These are phyloP conservation scores for Notothenia coriiceps DNA, from an alignment of 2,113 vertebrate genomes.

Conservation along the genomic window DNA sequence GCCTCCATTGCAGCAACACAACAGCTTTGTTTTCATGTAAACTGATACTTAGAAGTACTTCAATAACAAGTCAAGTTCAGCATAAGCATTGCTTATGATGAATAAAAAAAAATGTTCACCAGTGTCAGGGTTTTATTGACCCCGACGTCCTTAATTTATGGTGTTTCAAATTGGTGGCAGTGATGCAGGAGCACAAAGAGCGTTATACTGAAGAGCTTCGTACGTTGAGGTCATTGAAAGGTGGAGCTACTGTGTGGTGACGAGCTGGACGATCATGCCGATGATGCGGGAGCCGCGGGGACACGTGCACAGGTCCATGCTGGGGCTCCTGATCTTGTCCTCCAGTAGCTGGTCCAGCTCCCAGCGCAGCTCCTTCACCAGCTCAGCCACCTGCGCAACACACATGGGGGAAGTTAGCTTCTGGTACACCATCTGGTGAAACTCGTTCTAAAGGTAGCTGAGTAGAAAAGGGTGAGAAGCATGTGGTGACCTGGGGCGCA, in stretches of 20 bases:
- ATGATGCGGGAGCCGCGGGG: constrained; percentile 96
- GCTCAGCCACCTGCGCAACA: constrained; percentile 89
- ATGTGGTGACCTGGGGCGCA: no score
- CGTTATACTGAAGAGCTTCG: constrained; percentile 1
- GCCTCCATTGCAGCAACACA: constrained; percentile 22
- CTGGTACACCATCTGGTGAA: neutral
- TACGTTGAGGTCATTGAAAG: constrained; percentile 24
- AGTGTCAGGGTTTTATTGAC: neutral
- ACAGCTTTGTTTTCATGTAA: constrained; percentile 10
- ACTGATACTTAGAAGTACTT: constrained; percentile 23
- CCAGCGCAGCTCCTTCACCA: constrained; percentile 94
- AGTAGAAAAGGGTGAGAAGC: no score
- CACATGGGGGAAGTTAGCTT: neutral
- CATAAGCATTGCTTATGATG: neutral
- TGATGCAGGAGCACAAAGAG: constrained; percentile 25
- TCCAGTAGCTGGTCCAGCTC: constrained; percentile 96
- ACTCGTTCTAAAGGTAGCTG: no score
- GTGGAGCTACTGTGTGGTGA: constrained; percentile 89
- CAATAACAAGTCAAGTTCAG: neutral
- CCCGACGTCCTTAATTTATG: neutral
- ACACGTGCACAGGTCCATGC: constrained; percentile 92
- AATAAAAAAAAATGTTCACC: neutral
- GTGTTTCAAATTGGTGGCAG: constrained; percentile 24
- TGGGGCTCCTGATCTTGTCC: constrained; percentile 95
- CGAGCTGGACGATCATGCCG: constrained; percentile 93